Base-by-base conservation (phyloP, 2,113 vertebrate species). In the Typhlomys cinereus region DNA sequence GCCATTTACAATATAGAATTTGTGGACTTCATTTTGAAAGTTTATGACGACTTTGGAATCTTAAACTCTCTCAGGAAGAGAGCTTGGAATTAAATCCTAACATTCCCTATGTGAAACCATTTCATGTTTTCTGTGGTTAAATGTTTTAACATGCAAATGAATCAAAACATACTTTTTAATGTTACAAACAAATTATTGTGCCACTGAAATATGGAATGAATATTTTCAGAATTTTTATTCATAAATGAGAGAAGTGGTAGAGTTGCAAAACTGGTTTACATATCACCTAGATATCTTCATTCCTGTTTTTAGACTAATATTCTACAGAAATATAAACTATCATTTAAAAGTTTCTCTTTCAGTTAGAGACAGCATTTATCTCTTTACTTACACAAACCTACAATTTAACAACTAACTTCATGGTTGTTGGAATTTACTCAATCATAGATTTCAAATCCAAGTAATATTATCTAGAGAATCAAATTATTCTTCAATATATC, bases 1-100 rank as follows among this genome's bases (percentile, higher is more conserved):
- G 27, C 27, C 80, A 54, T 93, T 94, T 92, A 90, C 93, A 90
- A 93, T 92, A 54, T 75, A 54, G 67, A 83, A 93, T 23, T 67
- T 90, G 36, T 41, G 34, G 48, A 88, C 62, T 20, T 34, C 52
- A 71, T 94, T 89, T 36, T 44, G n/a, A 87, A 75, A 74, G 76
- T 94, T 89, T 90, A 93, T 89, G 75, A 78, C 48, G 69, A 48
- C 25, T 27, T 69, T 46, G 17, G 73, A 92, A 90, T 86, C 27
- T 84, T 92, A 92, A 96, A 73, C 21, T 88, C 11, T 76, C 23
- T 84, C 66, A 29, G 62, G 76, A 85, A 71, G n/a, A 27, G 18
- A 25, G 31, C 18, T 85, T 89, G 86, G 34, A 90, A 93, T 84
- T 20, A 15, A 17, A 3, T 92, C 34, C 17, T 92, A n/a, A n/a